phyloP scores from a whole-genome alignment of 2,888 invertebrate species.

The Lycaena phlaeas region DNA sequence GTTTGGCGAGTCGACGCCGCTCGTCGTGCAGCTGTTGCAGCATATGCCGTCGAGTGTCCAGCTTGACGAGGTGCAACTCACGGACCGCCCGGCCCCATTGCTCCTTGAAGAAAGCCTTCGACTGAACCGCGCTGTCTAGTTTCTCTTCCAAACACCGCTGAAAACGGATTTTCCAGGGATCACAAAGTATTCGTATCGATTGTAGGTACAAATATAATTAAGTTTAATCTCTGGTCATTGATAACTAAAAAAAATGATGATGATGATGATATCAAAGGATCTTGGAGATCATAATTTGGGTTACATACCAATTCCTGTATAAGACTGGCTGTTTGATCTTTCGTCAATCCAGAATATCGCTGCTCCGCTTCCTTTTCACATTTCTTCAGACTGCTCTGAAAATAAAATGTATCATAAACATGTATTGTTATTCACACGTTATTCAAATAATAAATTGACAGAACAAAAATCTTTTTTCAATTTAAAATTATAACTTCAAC shows the following conservation, averaged over 20 bases:
- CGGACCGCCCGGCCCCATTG: conserved; percentile 81
- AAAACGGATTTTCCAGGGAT: conserved; percentile 9
- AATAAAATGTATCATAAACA: too few relatives aligned
- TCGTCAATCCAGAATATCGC: conserved; percentile 74
- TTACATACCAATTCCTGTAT: conserved; percentile 76
- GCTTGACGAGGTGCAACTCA: conserved; percentile 77
- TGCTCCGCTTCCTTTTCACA: conserved; percentile 53
- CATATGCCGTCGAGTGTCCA: conserved; percentile 63
- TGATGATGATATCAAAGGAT: too few relatives aligned
- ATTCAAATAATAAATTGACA: too few relatives aligned
- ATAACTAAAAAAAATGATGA: too few relatives aligned
- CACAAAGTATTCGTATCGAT: too few relatives aligned
- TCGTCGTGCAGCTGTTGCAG: conserved; percentile 64
- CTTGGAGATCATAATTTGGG: too few relatives aligned
- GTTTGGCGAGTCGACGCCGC: too few relatives aligned
- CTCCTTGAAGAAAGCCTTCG: conserved; percentile 82
- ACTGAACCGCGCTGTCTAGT: conserved; percentile 74
- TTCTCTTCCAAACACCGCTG: conserved; percentile 77
- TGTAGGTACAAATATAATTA: too few relatives aligned
- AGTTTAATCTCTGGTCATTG: too few relatives aligned
- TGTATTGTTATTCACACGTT: too few relatives aligned
- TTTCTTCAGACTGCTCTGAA: conserved; percentile 50
- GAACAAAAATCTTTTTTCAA: too few relatives aligned
- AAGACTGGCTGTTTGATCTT: conserved; percentile 77
- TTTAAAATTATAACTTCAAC: too few relatives aligned